Conservation (phyloP, 2,113 vertebrate genomes). For the Archocentrus centrarchus region DNA sequence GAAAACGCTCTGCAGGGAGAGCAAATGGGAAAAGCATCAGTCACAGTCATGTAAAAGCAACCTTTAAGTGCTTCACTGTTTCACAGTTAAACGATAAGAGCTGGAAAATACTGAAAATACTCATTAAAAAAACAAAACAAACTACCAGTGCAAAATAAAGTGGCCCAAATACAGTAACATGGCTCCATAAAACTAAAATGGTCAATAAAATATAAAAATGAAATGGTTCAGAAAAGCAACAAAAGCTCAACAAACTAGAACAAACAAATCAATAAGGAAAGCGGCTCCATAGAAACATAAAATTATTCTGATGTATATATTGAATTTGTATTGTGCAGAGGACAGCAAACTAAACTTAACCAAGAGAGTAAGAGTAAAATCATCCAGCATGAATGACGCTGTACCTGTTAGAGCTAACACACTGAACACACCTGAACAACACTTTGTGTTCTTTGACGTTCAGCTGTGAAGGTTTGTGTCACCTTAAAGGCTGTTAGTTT, state of each 20-base stretch:
- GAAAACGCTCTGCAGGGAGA: constrained; percentile 84
- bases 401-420: background rate
- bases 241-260: background rate
- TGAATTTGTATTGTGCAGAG: background rate
- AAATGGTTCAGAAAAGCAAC: background rate
- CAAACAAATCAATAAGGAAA: background rate
- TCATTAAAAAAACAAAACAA: background rate
- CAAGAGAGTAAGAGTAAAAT: background rate
- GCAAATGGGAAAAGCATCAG: background rate
- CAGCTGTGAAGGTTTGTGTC: background rate
- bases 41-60: background rate
- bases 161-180: background rate
- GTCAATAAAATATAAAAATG: background rate
- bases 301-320: rapidly evolving
- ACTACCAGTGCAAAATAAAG: background rate
- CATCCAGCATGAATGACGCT: background rate
- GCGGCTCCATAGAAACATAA: background rate
- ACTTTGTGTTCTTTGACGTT: background rate
- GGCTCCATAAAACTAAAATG: background rate
- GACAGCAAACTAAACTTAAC: rapidly evolving
- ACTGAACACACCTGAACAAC: no score
- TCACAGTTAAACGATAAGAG: background rate
- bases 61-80: background rate
- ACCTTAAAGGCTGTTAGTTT: background rate
- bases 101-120: background rate